Percentiles rank a stretch among this genome's conserved stretches.
Evolutionary conservation across 2,888 invertebrate species (phyloP).

Genomic region (Xestia xanthographa): DNA sequence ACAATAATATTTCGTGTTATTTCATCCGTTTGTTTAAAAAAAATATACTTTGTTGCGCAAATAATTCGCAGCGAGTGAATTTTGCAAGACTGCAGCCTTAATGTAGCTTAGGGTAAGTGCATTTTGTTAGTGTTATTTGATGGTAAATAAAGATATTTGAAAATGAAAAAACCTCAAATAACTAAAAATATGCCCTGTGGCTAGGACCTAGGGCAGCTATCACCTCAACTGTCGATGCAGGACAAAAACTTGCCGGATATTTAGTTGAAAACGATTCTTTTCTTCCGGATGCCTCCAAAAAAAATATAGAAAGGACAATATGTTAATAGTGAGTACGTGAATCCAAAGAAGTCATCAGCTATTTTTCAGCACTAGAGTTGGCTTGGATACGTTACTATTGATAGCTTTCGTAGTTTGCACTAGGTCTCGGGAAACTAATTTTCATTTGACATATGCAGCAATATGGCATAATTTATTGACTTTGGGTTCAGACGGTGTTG

Average conservation of each 20-base stretch:
- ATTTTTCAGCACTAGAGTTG: too few relatives aligned
- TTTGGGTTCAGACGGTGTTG: too few relatives aligned
- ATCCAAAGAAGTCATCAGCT: neutral
- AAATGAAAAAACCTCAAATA: too few relatives aligned
- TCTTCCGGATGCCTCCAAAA: neutral
- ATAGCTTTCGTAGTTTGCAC: neutral
- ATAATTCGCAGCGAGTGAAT: too few relatives aligned
- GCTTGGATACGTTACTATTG: neutral
- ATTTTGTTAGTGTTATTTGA: too few relatives aligned
- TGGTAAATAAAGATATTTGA: too few relatives aligned
- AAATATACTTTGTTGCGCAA: too few relatives aligned
- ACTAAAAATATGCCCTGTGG: neutral
- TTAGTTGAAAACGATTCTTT: neutral
- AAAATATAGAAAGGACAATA: neutral
- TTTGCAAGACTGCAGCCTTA: too few relatives aligned
- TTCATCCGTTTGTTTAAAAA: too few relatives aligned
- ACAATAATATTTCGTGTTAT: too few relatives aligned
- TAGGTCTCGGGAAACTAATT: neutral
- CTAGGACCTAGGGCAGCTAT: neutral
- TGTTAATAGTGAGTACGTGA: neutral
- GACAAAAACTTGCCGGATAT: neutral
- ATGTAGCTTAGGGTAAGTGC: too few relatives aligned
- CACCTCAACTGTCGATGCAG: neutral
- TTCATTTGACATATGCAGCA: neutral
- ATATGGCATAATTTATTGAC: neutral